Evolutionary conservation across 2,113 vertebrate species (phyloP).

Genomic region (Mastomys coucha): DNA sequence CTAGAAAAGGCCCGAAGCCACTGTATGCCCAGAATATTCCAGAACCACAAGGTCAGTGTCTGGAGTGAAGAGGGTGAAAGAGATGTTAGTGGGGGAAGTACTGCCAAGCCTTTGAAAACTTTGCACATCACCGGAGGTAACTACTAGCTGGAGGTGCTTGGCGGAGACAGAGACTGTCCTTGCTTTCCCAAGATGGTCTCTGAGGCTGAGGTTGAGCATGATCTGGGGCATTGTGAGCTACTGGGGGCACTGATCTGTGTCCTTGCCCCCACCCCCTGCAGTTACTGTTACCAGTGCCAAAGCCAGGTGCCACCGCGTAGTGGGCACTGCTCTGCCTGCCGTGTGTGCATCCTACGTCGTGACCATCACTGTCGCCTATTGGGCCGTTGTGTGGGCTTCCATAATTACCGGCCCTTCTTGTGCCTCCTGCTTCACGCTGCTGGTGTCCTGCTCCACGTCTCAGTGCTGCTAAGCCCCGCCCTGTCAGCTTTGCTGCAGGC

Average conservation of each 20-base stretch:
- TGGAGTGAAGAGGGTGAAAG: not conserved
- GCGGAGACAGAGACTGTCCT: not conserved
- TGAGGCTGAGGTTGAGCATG: not conserved
- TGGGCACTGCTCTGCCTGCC: conserved; percentile 93
- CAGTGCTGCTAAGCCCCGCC: conserved; percentile 92
- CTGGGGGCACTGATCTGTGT: not conserved
- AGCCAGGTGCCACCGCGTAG: conserved; percentile 93
- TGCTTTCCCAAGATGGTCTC: not conserved
- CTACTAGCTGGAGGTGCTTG: not conserved
- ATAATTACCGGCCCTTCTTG: conserved; percentile 93
- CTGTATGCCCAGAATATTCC: not conserved
- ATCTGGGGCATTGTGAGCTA: not conserved
- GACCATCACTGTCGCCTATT: conserved; percentile 96
- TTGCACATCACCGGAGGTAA: not conserved
- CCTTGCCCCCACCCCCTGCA: conserved; percentile 69
- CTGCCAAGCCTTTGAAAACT: not conserved
- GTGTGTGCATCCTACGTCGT: conserved; percentile 91
- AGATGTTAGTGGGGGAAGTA: not conserved
- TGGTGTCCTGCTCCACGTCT: conserved; percentile 90
- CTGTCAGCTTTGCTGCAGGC: conserved; percentile 91
- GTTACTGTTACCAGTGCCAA: conserved; percentile 94
- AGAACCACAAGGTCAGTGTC: not conserved
- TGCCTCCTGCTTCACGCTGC: conserved; percentile 91
- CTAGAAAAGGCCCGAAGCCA: not conserved
- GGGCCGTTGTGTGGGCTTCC: conserved; percentile 92